These are phyloP conservation scores for Hapalemur alaotrensis DNA, from an alignment of 2,797 vertebrate species.

Conservation along the genomic window DNA sequence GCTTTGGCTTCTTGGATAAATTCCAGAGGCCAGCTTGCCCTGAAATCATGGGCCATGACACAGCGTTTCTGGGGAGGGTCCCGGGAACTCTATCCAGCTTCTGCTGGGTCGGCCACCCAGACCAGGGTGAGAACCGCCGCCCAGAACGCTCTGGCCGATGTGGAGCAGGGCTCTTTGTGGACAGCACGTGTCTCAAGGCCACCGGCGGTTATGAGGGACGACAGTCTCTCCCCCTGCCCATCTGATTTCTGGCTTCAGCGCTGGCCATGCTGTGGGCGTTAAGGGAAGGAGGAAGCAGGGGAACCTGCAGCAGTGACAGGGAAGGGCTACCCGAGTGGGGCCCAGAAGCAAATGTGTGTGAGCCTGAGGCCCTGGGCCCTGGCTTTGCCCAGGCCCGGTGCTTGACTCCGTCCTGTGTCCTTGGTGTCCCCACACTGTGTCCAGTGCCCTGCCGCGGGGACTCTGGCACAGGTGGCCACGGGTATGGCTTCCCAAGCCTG, in stretches of 20 bases:
- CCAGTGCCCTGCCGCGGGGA: neutral
- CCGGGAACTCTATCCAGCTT: neutral
- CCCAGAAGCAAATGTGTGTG: neutral
- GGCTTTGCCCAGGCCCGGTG: neutral
- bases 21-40: neutral
- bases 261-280: accelerated
- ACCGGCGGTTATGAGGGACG: accelerated
- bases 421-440: constrained; percentile 20
- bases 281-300: neutral
- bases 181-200: neutral
- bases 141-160: accelerated
- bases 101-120: accelerated
- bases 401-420: neutral
- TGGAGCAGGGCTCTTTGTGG: neutral
- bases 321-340: accelerated
- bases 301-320: accelerated
- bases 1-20: neutral
- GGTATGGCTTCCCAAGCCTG: constrained; percentile 54
- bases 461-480: constrained; percentile 49
- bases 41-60: accelerated
- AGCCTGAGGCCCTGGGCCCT: neutral
- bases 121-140: accelerated
- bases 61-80: neutral
- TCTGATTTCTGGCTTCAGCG: neutral
- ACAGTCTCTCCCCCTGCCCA: accelerated